These are phyloP conservation scores for Campaea margaritaria DNA, from an alignment of 2,888 invertebrate genomes.

Conservation along the genomic window DNA sequence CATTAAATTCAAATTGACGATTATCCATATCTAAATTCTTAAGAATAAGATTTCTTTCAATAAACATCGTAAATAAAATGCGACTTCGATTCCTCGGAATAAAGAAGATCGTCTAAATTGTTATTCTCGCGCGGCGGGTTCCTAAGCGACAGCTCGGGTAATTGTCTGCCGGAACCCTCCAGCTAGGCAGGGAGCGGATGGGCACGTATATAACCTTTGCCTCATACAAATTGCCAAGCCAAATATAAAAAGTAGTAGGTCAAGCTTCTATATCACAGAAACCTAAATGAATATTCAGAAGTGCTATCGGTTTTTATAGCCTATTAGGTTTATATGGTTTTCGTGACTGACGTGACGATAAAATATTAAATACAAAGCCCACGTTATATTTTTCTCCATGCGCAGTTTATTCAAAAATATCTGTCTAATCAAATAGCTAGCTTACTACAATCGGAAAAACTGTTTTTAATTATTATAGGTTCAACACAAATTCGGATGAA, in stretches of 20 bases:
- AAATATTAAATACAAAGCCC: no score
- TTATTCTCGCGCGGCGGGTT: slow-evolving; percentile 44
- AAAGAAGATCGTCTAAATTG: slow-evolving; percentile 49
- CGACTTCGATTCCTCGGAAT: slow-evolving; percentile 46
- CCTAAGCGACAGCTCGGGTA: slow-evolving; percentile 38
- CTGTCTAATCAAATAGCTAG: no score
- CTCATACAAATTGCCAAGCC: not conserved
- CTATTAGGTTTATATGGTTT: no score
- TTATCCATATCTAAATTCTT: slow-evolving; percentile 49
- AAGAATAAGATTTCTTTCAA: slow-evolving; percentile 39
- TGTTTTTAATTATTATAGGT: no score
- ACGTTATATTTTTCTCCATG: no score
- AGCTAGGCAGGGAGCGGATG: slow-evolving; percentile 20
- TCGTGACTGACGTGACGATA: no score
- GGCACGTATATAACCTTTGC: slow-evolving; percentile 8
- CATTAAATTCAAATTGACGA: slow-evolving; percentile 65
- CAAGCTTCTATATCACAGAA: not conserved
- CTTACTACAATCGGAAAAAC: no score
- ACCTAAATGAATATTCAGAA: no score
- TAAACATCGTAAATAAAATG: slow-evolving; percentile 45
- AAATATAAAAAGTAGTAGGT: not conserved
- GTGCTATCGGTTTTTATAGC: no score
- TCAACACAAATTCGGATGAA: no score
- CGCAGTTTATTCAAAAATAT: no score
- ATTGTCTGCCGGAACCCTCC: slow-evolving; percentile 41